These are phyloP conservation scores for Mastomys natalensis DNA, from an alignment of 2,113 vertebrate genomes.

Conservation along the genomic window DNA sequence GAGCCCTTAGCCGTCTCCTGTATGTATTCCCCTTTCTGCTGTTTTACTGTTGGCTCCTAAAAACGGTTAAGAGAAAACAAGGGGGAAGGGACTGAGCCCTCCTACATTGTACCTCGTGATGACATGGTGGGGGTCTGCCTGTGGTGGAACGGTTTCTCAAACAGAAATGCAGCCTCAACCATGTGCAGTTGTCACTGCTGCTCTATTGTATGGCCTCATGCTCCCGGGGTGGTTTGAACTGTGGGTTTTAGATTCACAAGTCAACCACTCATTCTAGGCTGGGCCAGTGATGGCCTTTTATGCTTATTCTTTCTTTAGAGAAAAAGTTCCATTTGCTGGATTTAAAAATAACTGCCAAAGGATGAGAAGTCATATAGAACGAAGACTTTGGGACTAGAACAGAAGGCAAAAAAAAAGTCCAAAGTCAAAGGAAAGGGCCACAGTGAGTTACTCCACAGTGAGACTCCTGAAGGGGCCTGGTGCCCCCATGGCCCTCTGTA, in stretches of 20 bases:
- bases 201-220: rapidly evolving
- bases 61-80: neutral
- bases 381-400: neutral
- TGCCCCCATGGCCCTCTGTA: neutral
- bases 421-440: neutral
- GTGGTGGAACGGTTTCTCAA: neutral
- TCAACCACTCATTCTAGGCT: neutral
- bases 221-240: neutral
- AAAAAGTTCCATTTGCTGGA: neutral
- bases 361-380: neutral
- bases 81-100: neutral
- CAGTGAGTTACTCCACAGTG: neutral
- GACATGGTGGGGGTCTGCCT: neutral
- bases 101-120: neutral
- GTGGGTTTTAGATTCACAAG: neutral
- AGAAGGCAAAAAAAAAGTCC: neutral
- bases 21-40: neutral
- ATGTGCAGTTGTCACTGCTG: rapidly evolving
- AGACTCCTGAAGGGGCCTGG: neutral
- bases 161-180: too few species aligned
- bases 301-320: neutral
- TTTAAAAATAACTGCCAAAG: neutral
- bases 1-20: neutral
- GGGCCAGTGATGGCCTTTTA: neutral
- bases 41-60: neutral